Base-by-base conservation (phyloP, 2,888 invertebrate species). In the Euzophera pinguis region DNA sequence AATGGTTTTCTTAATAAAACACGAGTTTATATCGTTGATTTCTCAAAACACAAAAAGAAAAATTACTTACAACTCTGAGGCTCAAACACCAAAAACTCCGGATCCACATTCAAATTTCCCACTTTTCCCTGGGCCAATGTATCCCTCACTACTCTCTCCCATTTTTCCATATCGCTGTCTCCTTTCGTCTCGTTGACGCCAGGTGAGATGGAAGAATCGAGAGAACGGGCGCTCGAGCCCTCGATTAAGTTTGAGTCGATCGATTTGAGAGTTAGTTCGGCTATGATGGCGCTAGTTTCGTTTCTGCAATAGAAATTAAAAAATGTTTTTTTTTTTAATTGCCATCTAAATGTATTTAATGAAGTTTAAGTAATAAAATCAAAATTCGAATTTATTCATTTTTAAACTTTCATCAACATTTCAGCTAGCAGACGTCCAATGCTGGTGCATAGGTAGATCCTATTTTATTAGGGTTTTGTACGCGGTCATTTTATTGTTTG, bases 71-170 rank as follows among this genome's bases (percentile, higher is more conserved):
- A 89, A 73, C 93, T 92, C 57, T 92, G 91, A 1, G 95, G 92
- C 67, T 93, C 92, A 65, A 96, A 93, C 50, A 94, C 92, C 55
- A 97, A 82, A 75, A 94, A 97, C 55, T 94, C 93, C 0, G 97
- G 96, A 78, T 98, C 97, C 0, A 97, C 94, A 17, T 93, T 93
- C 1, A 97, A 80, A 29, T 94, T 94, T 0, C 97, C 97, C 6
- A 97, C 94, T 66, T 91, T 91, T 4, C 97, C 97, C 0, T 88
- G 91, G 1, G 92, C 90, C 0, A 98, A 90, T 8, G 94, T 94
- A 39, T 95, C 94, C 55, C 92, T 81, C 1, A 97, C 84, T 0
- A 93, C 92, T 22, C 92, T 83, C 71, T 94, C 91, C 67, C 90
- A 91, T 3, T 71, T 68, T 49, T 58, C 61, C 52, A 63, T 76